A percentile compares a stretch with the other conserved stretches of the same genome.
phyloP scores from a whole-genome alignment of 2,888 invertebrate species.

The Campaea margaritaria region DNA sequence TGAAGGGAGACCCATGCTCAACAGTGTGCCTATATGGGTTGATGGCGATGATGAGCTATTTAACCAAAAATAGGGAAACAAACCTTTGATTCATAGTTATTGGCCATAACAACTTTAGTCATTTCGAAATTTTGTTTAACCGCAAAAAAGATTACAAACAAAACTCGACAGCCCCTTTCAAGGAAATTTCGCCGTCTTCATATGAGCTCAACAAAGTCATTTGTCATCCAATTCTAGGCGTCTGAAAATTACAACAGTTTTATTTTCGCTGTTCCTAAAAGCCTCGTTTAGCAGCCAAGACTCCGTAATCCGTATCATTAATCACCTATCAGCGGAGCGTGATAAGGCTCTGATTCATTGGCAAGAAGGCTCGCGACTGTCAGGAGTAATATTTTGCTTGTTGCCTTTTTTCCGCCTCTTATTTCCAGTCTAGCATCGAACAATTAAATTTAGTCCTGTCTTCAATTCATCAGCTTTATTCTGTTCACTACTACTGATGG shows the following conservation, averaged over 20 bases:
- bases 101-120: no score
- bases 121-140: no score
- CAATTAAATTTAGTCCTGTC: no score
- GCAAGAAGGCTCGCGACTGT: constrained; percentile 8
- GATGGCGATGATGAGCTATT: no score
- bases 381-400: neutral
- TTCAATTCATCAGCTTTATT: no score
- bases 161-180: neutral
- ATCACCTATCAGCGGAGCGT: constrained; percentile 76
- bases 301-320: constrained; percentile 66
- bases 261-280: constrained; percentile 38
- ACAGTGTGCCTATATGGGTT: no score
- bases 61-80: no score
- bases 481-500: no score
- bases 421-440: no score
- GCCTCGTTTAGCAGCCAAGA: constrained; percentile 43
- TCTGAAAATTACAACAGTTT: constrained; percentile 35
- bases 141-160: no score
- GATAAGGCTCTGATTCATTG: constrained; percentile 49
- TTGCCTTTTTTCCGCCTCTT: neutral
- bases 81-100: no score
- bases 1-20: no score
- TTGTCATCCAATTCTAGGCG: constrained; percentile 20
- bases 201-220: constrained; percentile 9
- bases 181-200: neutral